Evolutionary conservation across 2,888 invertebrate species (phyloP).

Genomic region (Cecidostiba fungosa): DNA sequence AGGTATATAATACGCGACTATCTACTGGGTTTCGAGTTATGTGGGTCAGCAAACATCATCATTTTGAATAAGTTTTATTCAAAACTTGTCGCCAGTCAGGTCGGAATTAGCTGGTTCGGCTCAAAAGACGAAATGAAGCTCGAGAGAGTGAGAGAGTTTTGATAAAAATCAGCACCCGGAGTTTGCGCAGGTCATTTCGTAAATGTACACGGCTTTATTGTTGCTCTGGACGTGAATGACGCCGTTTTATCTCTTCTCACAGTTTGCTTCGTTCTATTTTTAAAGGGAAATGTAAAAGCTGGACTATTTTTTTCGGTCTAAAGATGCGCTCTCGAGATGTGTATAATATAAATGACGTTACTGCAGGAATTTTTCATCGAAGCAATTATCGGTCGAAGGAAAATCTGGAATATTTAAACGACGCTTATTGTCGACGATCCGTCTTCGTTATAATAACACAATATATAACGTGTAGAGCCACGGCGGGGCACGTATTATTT

Average conservation of each 20-base stretch:
- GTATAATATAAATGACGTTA: too few species aligned
- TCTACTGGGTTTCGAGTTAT: constrained; percentile 7
- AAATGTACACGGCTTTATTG: background rate
- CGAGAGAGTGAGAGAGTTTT: background rate
- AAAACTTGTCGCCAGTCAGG: background rate
- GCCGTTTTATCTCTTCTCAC: background rate
- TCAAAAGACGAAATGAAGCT: constrained; percentile 4
- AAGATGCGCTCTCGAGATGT: too few species aligned
- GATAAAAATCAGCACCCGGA: background rate
- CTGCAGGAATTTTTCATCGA: background rate
- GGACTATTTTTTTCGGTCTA: too few species aligned
- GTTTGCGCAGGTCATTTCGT: background rate
- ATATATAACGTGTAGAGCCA: background rate
- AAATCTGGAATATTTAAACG: background rate
- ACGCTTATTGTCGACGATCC: background rate
- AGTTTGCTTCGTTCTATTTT: background rate
- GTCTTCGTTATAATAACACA: background rate
- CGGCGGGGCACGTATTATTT: background rate
- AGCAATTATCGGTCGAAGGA: background rate
- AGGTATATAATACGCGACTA: background rate
- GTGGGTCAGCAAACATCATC: constrained; percentile 22
- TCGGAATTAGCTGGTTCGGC: background rate
- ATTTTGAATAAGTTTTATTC: constrained; percentile 34
- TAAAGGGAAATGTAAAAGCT: too few species aligned
- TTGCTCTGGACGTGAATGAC: background rate